Base-by-base conservation (phyloP, 2,113 vertebrate genomes). In the Columbina picui region DNA sequence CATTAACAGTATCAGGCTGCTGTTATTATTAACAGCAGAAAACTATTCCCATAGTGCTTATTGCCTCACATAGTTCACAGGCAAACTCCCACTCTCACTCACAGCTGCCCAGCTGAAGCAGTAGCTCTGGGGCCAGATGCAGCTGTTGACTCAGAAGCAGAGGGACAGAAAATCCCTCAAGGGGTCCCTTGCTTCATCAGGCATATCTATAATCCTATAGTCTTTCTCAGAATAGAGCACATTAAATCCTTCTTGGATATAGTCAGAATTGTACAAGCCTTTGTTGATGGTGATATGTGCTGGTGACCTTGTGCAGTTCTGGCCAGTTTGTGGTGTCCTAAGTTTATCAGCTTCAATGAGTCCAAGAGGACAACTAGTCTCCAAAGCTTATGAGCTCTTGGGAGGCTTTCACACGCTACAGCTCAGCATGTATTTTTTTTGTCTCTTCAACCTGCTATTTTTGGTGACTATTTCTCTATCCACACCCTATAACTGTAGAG, bases 251-350 rank as follows among this genome's bases (percentile, higher is more conserved):
- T 63, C 63, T 61, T 74, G 55, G 55, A 90, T 49, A 10, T 7
- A 50, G 59, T 1, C 0, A 0, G 25, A 52, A 71, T 84, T 84
- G 21, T 25, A 41, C 1, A 4, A 87, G 55, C 17, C n/a, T 23
- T 14, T 38, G 13, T 7, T 75, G 32, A 32, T 27, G n/a, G 20
- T 29, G 30, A 15, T 47, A 20, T 23, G 27, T 50, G 20, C 21
- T 57, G 38, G 13, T 39, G 61, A 47, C 36, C 18, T 83, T 49
- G 11, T 29, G 53, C 32, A 2, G 1, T 27, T 39, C 26, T 38
- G 64, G n/a, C 5, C 27, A 43, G 18, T 38, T 56, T 65, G 18
- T 53, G 21, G 5, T 47, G 12, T 61, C 55, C 45, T 61, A 18
- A 74, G 55, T 65, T 84, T 60, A 22, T 69, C 45, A 92, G 13